A percentile compares a stretch with the other conserved stretches of the same genome.
These are phyloP conservation scores for Bombus superbus DNA, from an alignment of 1,140 invertebrate species.

Conservation along the genomic window DNA sequence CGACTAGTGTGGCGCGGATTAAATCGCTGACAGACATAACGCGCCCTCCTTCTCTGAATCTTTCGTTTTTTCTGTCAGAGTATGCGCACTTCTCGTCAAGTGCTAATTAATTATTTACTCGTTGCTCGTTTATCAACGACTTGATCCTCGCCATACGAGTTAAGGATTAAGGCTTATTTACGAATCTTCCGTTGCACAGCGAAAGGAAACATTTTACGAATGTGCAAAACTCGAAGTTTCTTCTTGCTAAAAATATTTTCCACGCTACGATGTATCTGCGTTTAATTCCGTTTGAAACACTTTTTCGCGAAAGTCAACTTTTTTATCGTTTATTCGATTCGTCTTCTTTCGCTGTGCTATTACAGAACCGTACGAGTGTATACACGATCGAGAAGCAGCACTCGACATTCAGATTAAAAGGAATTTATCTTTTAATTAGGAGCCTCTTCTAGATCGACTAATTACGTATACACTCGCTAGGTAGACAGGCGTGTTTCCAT, in stretches of 20 bases:
- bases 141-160: background rate
- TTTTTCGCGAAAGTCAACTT: too few species aligned
- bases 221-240: too few species aligned
- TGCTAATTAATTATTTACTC: too few species aligned
- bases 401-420: slow-evolving; percentile 32
- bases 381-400: slow-evolving; percentile 28
- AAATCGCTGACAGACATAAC: background rate
- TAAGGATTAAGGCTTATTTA: slow-evolving; percentile 17
- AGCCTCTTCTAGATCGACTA: slow-evolving; percentile 40
- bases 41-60: background rate
- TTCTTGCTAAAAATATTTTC: too few species aligned
- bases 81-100: too few species aligned
- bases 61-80: background rate
- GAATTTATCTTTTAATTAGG: slow-evolving; percentile 56
- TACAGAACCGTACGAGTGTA: slow-evolving; percentile 31
- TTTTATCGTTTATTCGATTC: background rate
- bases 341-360: slow-evolving; percentile 29
- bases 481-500: slow-evolving; percentile 48
- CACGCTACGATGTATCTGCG: too few species aligned
- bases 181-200: background rate
- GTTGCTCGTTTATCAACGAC: too few species aligned
- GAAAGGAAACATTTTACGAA: slow-evolving; percentile 1
- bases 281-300: too few species aligned
- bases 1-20: background rate
- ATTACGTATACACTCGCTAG: slow-evolving; percentile 58